phyloP scores from a whole-genome alignment of 2,113 vertebrate species.

The Ginglymostoma cirratum region DNA sequence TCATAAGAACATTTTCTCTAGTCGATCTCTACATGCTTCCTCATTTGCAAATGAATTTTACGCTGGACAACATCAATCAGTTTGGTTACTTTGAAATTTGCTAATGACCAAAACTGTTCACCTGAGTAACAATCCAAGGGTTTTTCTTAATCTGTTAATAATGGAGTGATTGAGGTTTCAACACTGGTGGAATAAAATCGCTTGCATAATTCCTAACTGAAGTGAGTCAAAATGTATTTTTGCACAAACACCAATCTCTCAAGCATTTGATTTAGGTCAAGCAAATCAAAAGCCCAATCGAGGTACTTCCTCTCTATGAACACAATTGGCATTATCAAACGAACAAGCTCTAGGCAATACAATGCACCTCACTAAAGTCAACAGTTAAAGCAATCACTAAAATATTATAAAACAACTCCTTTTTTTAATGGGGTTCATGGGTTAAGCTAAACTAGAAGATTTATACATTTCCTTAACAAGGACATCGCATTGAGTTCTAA shows the following conservation, averaged over 20 bases:
- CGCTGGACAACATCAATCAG: background rate
- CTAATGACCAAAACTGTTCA: background rate
- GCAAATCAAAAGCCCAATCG: background rate
- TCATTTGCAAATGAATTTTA: background rate
- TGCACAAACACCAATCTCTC: background rate
- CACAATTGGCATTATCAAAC: background rate
- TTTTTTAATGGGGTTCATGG: background rate
- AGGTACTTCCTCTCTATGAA: background rate
- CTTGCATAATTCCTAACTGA: background rate
- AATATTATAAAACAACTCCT: background rate
- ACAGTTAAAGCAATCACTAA: background rate
- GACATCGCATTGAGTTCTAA: background rate
- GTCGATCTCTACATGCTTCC: background rate
- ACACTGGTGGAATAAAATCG: background rate
- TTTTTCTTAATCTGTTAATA: background rate
- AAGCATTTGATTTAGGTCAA: constrained; percentile 9
- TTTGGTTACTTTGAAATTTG: background rate
- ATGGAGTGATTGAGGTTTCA: background rate
- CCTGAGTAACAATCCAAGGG: background rate
- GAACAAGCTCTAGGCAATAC: background rate
- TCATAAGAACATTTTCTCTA: background rate
- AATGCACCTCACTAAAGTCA: background rate
- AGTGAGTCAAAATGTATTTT: background rate
- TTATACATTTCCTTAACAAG: background rate
- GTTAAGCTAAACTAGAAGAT: background rate